Percentiles rank a stretch among this genome's conserved stretches.
phyloP scores from a whole-genome alignment of 1,140 invertebrate genomes.

The Micrasema longulum region DNA sequence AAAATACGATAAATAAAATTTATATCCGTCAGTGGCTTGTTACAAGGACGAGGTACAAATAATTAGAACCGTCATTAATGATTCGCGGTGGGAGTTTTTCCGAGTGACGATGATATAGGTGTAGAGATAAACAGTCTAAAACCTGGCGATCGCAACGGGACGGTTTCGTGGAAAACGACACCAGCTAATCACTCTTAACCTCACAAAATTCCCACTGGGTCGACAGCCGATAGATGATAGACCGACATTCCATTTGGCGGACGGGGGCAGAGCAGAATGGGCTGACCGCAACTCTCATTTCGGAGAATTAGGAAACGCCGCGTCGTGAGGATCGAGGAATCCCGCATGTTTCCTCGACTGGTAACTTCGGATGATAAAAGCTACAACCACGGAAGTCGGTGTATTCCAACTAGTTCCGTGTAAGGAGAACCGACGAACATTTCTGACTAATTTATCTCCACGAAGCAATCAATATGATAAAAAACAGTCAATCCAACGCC shows the following conservation, averaged over 20 bases:
- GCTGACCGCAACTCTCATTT: slow-evolving; percentile 8
- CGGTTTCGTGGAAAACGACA: slow-evolving; percentile 23
- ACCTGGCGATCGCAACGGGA: background rate
- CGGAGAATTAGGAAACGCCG: background rate
- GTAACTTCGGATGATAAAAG: no score
- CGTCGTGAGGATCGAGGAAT: no score
- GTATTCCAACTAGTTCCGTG: no score
- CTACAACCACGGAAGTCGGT: no score
- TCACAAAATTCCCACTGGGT: slow-evolving; percentile 28
- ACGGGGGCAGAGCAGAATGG: background rate
- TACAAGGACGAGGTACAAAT: no score
- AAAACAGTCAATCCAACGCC: no score
- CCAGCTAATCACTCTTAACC: slow-evolving; percentile 20
- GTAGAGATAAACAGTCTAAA: slow-evolving; percentile 7
- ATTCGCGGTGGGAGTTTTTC: background rate
- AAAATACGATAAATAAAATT: background rate
- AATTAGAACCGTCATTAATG: background rate
- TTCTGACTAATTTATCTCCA: no score
- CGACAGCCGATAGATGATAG: background rate
- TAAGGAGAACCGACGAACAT: no score
- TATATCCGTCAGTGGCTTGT: no score
- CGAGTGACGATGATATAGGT: background rate
- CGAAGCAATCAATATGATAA: no score
- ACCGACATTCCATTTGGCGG: slow-evolving; percentile 11
- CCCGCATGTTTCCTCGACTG: no score